Conservation (phyloP, 2,113 vertebrate species). For the Monopterus albus region DNA sequence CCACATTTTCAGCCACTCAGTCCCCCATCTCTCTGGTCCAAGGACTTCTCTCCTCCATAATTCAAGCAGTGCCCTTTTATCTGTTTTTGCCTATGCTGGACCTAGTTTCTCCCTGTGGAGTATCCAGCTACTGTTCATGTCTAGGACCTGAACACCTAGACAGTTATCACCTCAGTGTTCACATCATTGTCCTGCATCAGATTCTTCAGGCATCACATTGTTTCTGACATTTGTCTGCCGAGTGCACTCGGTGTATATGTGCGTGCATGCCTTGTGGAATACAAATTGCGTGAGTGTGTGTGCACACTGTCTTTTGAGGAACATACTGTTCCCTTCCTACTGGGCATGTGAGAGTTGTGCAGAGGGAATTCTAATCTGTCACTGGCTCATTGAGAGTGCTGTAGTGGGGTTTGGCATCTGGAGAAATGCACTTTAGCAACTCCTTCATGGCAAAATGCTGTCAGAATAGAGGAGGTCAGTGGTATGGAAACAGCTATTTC, state of each 20-base stretch:
- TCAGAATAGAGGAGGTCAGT: conserved; percentile 29
- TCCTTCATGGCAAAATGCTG: conserved; percentile 12
- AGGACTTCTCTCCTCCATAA: conserved; percentile 10
- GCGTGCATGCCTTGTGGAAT: neutral
- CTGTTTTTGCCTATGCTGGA: conserved; percentile 29
- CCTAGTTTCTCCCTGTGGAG: conserved; percentile 16
- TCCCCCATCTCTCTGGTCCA: conserved; percentile 4
- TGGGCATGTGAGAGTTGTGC: neutral
- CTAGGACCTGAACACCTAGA: neutral
- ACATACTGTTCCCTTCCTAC: conserved; percentile 21
- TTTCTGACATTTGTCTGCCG: neutral
- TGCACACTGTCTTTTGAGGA: conserved; percentile 26
- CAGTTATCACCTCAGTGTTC: neutral
- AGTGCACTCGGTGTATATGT: neutral
- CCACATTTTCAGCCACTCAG: conserved; percentile 20
- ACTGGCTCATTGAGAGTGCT: neutral
- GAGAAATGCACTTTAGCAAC: conserved; percentile 36
- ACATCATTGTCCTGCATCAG: conserved; percentile 3
- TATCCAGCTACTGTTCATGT: neutral
- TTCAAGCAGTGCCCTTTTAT: neutral
- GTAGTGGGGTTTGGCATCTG: conserved; percentile 14
- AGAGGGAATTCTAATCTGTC: conserved; percentile 19
- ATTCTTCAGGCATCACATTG: neutral
- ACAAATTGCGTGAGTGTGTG: neutral
- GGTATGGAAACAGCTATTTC: conserved; percentile 32